Evolutionary conservation across 2,113 vertebrate species (phyloP).

Genomic region (Dipodomys spectabilis): DNA sequence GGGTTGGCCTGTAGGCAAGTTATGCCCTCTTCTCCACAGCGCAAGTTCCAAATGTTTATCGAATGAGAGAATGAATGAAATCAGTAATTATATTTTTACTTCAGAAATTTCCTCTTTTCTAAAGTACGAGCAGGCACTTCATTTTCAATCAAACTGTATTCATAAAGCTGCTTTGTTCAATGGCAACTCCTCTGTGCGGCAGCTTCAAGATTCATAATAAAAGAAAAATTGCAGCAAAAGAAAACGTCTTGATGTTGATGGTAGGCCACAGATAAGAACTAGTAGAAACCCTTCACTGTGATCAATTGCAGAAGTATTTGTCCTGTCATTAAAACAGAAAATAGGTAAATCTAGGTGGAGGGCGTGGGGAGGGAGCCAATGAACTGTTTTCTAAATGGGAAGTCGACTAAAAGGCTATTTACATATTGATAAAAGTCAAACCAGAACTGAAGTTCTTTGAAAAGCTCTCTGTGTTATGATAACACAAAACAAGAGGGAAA

Average conservation of each 20-base stretch:
- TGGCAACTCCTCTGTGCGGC: no score
- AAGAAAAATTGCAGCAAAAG: background rate
- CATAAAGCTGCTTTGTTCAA: no score
- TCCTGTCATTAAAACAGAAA: slow-evolving; percentile 1
- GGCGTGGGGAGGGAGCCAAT: no score
- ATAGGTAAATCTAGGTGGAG: background rate
- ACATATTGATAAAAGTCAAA: slow-evolving; percentile 39
- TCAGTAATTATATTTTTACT: background rate
- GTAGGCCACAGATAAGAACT: background rate
- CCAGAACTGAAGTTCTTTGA: background rate
- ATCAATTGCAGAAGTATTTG: slow-evolving; percentile 8
- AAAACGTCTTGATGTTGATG: background rate
- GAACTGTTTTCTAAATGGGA: background rate
- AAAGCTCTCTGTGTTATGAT: background rate
- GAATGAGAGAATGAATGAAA: background rate
- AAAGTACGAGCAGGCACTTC: background rate
- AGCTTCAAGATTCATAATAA: no score
- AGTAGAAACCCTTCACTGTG: background rate
- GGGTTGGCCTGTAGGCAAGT: background rate
- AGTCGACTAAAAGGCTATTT: background rate
- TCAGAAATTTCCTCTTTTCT: slow-evolving; percentile 31
- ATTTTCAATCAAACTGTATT: background rate
- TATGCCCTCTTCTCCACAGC: background rate
- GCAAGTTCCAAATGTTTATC: slow-evolving; percentile 16
- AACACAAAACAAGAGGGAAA: slow-evolving; percentile 8